Base-by-base conservation (phyloP, 2,888 invertebrate species). In the Calliopum simillimum region DNA sequence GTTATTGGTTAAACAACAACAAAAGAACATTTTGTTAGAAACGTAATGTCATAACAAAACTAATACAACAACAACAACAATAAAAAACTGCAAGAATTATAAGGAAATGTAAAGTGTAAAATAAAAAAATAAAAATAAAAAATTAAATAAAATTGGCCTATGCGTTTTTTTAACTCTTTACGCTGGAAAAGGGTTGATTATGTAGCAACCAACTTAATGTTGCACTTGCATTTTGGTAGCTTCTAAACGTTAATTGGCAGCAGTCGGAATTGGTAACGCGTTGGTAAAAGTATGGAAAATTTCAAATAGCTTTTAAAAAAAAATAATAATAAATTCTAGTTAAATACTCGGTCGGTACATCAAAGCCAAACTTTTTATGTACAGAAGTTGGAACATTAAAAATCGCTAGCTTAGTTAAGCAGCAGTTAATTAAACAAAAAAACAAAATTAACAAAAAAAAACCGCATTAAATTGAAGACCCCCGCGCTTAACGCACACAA, bases 201-300 rank as follows among this genome's bases (percentile, higher is more conserved):
- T 19, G 44, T 41, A 21, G 11, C 14, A 61, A 46, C 61, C 46
- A 61, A 33, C 33, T 33, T 8, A 33, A 33, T 5, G 33, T 33
- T 33, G 33, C 33, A 33, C 5, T 33, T 33, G 33, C 33, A 33
- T 33, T 33, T 33, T 33, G 33, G 5, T 8, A 33, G 33, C 33
- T 8, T 8, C 33, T 33, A 33, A 33, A 33, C 33, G 33, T 61
- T 49, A 19, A 64, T 51, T 13, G 49, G 25, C 51, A 33, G 33
- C 33, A 64, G 64, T 64, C 51, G 51, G 41, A 64, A 33, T 49
- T 11, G 51, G 53, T 51, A 51, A 53, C 53, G 64, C 64, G 64
- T 51, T 41, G 64, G 53, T 41, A 16, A 51, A 51, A 43, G 64
- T 64, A 41, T 21, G 64, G 33, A 43, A 51, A 62, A 25, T 21